These are phyloP conservation scores for Sinopyrophorus schimmeli DNA, from an alignment of 2,888 invertebrate genomes.

Conservation along the genomic window DNA sequence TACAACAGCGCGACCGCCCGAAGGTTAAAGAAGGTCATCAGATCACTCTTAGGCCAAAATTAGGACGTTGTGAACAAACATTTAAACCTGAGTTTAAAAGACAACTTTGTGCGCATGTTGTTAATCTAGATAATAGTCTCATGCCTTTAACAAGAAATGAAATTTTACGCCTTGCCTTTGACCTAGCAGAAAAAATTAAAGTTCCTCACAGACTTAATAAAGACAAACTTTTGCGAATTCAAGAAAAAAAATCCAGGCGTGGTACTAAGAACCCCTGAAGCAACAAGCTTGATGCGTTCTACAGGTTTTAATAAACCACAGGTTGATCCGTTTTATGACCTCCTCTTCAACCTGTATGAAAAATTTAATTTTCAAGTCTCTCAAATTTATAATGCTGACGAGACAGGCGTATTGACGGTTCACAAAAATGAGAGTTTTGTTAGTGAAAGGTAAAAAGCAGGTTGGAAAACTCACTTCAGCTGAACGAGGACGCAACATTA, in stretches of 20 bases:
- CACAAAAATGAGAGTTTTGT: conserved; percentile 4
- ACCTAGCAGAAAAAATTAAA: conserved; percentile 1
- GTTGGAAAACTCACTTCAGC: conserved; percentile 9
- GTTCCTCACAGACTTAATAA: conserved; percentile 1
- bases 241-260: conserved; percentile 3
- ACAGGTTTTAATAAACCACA: conserved; percentile 13
- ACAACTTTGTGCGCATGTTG: neutral
- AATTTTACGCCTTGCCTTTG: conserved; percentile 5
- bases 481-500: conserved; percentile 6
- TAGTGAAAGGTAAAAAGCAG: neutral
- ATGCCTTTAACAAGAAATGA: conserved; percentile 7
- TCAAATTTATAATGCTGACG: conserved; percentile 3
- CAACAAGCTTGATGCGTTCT: conserved; percentile 3
- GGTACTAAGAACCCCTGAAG: neutral
- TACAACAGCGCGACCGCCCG: too few species aligned
- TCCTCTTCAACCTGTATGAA: neutral
- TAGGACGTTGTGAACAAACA: neutral
- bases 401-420: neutral
- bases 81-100: neutral
- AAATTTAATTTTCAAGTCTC: conserved; percentile 3
- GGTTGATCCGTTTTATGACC: conserved; percentile 8
- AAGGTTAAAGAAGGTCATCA: too few species aligned
- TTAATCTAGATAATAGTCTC: conserved; percentile 1
- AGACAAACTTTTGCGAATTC: neutral
- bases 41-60: too few species aligned